phyloP scores from a whole-genome alignment of 2,888 invertebrate species.

The Temnothorax ravouxi region DNA sequence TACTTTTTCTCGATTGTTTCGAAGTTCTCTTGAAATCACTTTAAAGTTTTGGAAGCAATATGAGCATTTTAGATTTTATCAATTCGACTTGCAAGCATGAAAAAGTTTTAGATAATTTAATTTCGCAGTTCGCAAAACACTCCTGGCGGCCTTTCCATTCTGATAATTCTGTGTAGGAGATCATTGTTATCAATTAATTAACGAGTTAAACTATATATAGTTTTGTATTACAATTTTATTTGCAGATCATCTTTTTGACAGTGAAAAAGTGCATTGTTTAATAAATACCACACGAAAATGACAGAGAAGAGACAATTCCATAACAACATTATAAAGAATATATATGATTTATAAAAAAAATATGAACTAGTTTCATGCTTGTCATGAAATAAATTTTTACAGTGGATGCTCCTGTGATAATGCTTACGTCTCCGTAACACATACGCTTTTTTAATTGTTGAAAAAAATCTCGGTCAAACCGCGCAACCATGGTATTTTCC shows the following conservation, averaged over 20 bases:
- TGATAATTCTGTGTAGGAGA: neutral
- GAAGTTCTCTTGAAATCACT: neutral
- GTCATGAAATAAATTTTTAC: slow-evolving; percentile 1
- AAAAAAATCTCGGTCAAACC: neutral
- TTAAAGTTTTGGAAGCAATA: neutral
- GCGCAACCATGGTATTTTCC: neutral
- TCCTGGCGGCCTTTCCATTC: neutral
- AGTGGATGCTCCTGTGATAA: neutral
- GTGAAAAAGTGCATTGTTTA: neutral
- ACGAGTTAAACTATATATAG: neutral
- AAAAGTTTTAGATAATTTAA: slow-evolving; percentile 20
- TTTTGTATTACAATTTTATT: neutral
- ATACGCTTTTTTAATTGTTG: neutral
- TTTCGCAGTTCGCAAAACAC: neutral
- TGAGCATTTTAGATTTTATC: neutral
- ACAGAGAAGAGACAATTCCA: neutral
- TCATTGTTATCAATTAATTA: slow-evolving; percentile 1
- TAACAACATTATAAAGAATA: neutral
- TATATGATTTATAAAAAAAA: neutral
- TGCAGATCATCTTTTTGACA: neutral
- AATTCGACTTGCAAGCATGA: neutral
- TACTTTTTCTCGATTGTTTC: neutral
- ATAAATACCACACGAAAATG: neutral
- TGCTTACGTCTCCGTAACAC: neutral
- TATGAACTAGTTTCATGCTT: slow-evolving; percentile 5